Percentiles rank a stretch among this genome's conserved stretches.
These are phyloP conservation scores for Shinisaurus crocodilurus DNA, from an alignment of 2,113 vertebrate species.

Conservation along the genomic window DNA sequence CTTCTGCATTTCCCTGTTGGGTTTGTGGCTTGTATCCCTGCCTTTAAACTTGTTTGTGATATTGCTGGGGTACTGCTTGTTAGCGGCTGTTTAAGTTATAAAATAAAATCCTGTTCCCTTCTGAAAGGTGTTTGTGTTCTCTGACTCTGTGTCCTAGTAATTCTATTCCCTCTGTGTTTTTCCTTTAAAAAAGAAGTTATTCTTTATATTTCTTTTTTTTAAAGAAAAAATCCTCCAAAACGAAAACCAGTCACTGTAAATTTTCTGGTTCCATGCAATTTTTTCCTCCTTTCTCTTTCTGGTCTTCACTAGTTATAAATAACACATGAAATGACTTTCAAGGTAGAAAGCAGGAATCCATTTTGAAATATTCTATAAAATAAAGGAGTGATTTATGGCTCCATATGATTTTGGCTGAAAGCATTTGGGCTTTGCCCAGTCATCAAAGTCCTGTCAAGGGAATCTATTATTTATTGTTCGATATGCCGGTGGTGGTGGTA, in stretches of 20 bases:
- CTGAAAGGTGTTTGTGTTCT: conserved; percentile 63
- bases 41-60: conserved; percentile 19
- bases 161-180: conserved; percentile 50
- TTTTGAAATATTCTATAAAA: conserved; percentile 89
- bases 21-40: conserved; percentile 4
- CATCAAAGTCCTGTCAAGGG: conserved; percentile 85
- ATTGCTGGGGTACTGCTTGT: not conserved
- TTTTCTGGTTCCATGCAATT: conserved; percentile 80
- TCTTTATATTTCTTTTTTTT: conserved; percentile 58
- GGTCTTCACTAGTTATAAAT: conserved; percentile 85
- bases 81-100: conserved; percentile 33
- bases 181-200: conserved; percentile 70
- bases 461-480: conserved; percentile 86
- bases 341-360: conserved; percentile 86
- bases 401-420: conserved; percentile 88
- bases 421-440: conserved; percentile 84
- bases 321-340: conserved; percentile 88
- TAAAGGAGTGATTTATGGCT: conserved; percentile 87
- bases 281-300: conserved; percentile 73
- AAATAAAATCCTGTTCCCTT: conserved; percentile 40
- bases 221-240: not conserved
- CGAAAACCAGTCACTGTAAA: conserved; percentile 77
- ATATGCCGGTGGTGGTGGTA: conserved; percentile 78
- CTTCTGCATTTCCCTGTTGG: not conserved
- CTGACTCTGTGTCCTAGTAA: conserved; percentile 63